Evolutionary conservation across 2,797 vertebrate genomes (phyloP), one percentile per base, ranked within the genome.

Genomic region (Phyllotis vaccarum): DNA sequence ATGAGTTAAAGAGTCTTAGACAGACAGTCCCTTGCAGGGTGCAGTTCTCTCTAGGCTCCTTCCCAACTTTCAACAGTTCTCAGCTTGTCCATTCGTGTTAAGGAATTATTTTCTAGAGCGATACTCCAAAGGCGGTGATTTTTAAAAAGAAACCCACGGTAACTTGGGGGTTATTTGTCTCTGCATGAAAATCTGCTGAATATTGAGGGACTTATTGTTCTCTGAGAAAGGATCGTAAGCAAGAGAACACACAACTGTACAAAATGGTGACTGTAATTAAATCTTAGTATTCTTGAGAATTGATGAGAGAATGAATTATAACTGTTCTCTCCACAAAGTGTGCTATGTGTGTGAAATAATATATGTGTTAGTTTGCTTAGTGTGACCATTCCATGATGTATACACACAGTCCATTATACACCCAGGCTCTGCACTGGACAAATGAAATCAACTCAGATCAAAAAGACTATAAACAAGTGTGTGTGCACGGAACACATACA

Each of bases 31-130:
- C 75, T 95, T 81, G 91, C 88, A 92, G 78, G 90, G 90, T 94
- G 66, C 81, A 96, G 10, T 70, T 96, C 92, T 96, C 88, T 83
- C 93, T 83, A 92, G 86, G 86, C 74, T 93, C 95, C 58, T 93
- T 95, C 27, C 27, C 52, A 2, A n/a, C 40, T 52, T 88, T 58
- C 79, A 88, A 60, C 31, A 92, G 94, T 78, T 83, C 68, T 64
- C 83, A 74, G 46, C 54, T 95, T 95, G 79, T 68, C 78, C 68
- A 83, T 86, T 86, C 74, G 75, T 92, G 40, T 19, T n/a, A 95
- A 90, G 49, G 52, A 96, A 86, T 64, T 21, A 43, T 27, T 93
- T 83, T 85, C 85, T 86, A 94, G 37, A 86, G 24, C 64, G 37
- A 52, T 7, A 24, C 83, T 56, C 72, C 22, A 52, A 89, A 89